A percentile compares a stretch with the other conserved stretches of the same genome.
These are phyloP conservation scores for Salminus brasiliensis DNA, from an alignment of 2,113 vertebrate genomes.

Conservation along the genomic window DNA sequence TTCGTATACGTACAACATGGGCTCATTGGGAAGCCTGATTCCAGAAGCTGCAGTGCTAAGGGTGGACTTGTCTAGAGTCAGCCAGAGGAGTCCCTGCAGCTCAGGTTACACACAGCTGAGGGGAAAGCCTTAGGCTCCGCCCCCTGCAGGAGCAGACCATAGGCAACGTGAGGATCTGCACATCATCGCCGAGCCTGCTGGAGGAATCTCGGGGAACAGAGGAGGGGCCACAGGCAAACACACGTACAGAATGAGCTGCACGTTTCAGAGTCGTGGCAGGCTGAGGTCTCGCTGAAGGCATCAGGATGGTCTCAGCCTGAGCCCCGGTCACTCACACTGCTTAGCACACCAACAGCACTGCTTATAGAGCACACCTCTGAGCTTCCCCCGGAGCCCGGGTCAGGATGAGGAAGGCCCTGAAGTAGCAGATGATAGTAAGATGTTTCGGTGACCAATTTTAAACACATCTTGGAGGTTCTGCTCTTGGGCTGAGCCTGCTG, in stretches of 20 bases:
- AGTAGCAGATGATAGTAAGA: neutral
- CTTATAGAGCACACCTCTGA: neutral
- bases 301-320: neutral
- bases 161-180: slow-evolving; percentile 73
- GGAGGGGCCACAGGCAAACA: slow-evolving; percentile 15
- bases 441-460: neutral
- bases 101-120: slow-evolving; percentile 10
- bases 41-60: neutral
- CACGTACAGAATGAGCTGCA: slow-evolving; percentile 7
- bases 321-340: neutral
- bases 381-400: neutral
- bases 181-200: slow-evolving; percentile 52
- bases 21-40: too few relatives aligned
- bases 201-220: neutral
- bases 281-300: neutral
- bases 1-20: too few relatives aligned
- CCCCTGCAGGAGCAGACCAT: slow-evolving; percentile 11
- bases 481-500: too few relatives aligned
- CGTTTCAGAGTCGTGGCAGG: neutral
- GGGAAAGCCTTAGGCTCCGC: neutral
- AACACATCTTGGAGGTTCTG: too few relatives aligned
- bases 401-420: neutral
- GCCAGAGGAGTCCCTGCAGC: neutral
- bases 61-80: neutral
- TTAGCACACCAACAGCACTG: neutral